Evolutionary conservation across 2,113 vertebrate genomes (phyloP).

Genomic region (Pseudolaguvia tuberculata): DNA sequence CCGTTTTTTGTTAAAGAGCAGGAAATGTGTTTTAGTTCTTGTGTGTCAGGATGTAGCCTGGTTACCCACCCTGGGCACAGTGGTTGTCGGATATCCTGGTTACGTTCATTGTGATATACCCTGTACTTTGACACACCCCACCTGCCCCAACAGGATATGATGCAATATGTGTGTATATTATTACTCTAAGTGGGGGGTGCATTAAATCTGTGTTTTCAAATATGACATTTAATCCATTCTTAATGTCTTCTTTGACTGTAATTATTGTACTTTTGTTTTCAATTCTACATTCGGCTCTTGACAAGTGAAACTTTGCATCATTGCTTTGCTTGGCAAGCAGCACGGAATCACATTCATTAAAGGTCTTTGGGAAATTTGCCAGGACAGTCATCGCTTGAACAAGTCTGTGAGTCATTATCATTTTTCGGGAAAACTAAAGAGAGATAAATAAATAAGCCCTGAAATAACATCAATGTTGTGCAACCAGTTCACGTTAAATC

Average conservation of each 20-base stretch:
- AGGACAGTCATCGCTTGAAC: constrained; percentile 12
- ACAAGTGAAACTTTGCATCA: constrained; percentile 25
- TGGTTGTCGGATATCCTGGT: constrained; percentile 42
- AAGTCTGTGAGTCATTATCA: neutral
- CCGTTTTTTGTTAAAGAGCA: constrained; percentile 16
- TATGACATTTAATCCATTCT: neutral
- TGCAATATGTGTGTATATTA: neutral
- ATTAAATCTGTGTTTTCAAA: neutral
- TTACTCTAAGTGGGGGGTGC: too few species aligned
- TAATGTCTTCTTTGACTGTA: neutral
- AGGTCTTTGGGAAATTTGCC: constrained; percentile 12
- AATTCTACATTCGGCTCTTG: neutral
- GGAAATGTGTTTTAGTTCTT: constrained; percentile 7
- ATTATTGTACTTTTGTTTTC: neutral
- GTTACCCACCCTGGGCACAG: constrained; percentile 35
- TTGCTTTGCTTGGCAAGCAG: constrained; percentile 33
- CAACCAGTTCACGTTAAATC: constrained; percentile 1
- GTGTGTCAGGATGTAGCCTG: constrained; percentile 30
- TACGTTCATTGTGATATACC: constrained; percentile 22
- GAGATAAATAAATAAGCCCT: constrained; percentile 17
- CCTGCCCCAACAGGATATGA: constrained; percentile 32
- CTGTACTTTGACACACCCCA: neutral
- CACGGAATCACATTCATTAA: constrained; percentile 1
- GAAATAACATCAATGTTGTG: constrained; percentile 1
- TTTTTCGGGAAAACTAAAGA: constrained; percentile 11